Base-by-base conservation (phyloP, 2,797 vertebrate species). In the Sebastes iracundus region DNA sequence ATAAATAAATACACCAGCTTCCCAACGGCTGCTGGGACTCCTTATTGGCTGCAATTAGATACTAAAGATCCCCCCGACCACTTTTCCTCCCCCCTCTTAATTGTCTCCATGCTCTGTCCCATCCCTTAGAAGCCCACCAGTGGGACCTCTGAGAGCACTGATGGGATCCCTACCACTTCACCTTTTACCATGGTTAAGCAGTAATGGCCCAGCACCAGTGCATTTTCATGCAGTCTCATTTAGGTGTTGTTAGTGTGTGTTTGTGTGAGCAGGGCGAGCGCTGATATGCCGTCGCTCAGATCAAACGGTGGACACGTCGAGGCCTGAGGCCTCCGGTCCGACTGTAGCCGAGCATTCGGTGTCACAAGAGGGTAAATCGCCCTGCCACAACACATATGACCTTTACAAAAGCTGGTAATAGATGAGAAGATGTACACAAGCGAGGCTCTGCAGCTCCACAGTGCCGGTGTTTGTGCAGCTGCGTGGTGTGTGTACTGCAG, bases 381-480 rank as follows among this genome's bases (percentile, higher is more conserved):
- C 67, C 63, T 20, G 46, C 66, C 13, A 38, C 75, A 72, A 67
- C 20, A 52, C 52, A 25, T 58, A 35, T 14, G 73, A 88, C 84
- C 81, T 80, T 90, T 83, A 86, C 77, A 68, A 77, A 77, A 77
- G 75, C 78, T 56, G 76, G 28, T 49, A 72, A 64, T 69, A 72
- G 81, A 83, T 65, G 61, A 72, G 60, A 81, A 79, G 81, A 83
- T 68, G 81, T 85, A 83, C 70, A 83, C 80, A 87, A 85, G 74
- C 82, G 53, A 63, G 77, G 63, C 30, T 65, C 72, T 3, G n/a
- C 62, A 56, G 79, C 60, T 53, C 52, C 38, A 16, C 66, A n/a
- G 63, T 71, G 71, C 58, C 22, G 20, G 35, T 95, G 90, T 95
- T 95, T 95, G 93, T 88, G 87, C 94, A 95, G 95, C 94, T 95